Percentiles rank a stretch among this genome's conserved stretches.
Conservation (phyloP, 2,888 invertebrate species). For the Ellobium chinense region DNA sequence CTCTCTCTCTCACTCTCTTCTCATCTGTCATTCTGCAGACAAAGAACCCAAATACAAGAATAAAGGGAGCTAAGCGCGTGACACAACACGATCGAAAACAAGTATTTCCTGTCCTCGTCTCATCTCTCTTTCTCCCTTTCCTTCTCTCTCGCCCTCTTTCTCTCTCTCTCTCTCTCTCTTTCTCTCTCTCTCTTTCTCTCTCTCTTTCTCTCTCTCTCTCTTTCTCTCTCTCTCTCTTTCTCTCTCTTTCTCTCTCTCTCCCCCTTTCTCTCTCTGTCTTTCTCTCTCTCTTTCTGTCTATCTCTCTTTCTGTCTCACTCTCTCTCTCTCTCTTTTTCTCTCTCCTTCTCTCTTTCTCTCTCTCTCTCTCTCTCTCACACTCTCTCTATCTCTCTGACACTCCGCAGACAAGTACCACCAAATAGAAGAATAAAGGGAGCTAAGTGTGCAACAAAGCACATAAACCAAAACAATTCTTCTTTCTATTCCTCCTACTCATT, state of each 20-base stretch:
- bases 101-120: no score
- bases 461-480: no score
- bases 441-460: no score
- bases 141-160: no score
- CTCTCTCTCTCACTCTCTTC: no score
- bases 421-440: no score
- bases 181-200: conserved; percentile 21
- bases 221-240: conserved; percentile 14
- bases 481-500: neutral
- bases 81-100: no score
- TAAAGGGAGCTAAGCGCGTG: no score
- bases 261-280: conserved; percentile 6
- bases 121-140: no score
- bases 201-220: conserved; percentile 19
- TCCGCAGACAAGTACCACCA: no score
- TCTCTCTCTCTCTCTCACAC: conserved; percentile 2
- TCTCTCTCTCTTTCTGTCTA: neutral
- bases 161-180: conserved; percentile 11
- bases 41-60: no score
- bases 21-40: no score
- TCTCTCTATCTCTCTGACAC: conserved; percentile 4
- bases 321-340: neutral
- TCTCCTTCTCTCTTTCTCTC: neutral
- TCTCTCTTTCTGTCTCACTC: conserved; percentile 1
- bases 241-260: conserved; percentile 23